Evolutionary conservation across 1,140 invertebrate genomes (phyloP), one percentile per base, ranked within the genome.

Genomic region (Mycetomoellerius zeteki): DNA sequence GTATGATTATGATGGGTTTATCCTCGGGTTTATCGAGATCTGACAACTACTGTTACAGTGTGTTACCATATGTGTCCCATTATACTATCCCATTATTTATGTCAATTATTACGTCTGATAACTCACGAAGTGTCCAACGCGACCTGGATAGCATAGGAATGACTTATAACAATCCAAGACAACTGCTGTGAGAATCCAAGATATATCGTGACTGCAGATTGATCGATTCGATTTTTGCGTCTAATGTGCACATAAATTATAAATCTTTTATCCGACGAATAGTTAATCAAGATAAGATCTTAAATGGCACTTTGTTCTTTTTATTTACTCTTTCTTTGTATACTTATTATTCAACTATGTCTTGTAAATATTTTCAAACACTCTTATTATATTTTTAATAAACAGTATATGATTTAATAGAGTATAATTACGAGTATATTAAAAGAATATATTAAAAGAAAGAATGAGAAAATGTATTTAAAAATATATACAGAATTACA

Each of bases 141-240:
- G 80, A 84, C 80, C 80, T 84, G 37, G 37, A 84, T 75, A 73
- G 14, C 69, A 37, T 3, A 33, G 2, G n/a, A 71, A 75, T 84
- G 80, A 84, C 73, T 84, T 73, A 84, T 84, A 75, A 84, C 54
- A 7, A 60, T 81, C 52, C 62, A 24, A 81, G 77, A 81, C 37
- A 75, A 75, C 58, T 21, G 52, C 43, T 37, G 21, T 3, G 69
- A 75, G 52, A 75, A 67, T 80, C 62, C n/a, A 37, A 80, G 77
- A 80, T 80, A 80, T 56, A 73, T 72, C 37, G 47, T 50, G 47
- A 50, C 47, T 16, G n/a, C 71, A 37, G 24, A 73, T 73, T 82
- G 58, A 82, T 82, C 67, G 2, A 73, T 14, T 21, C 37, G 33
- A 72, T 58, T 82, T 80, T 73, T 75, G 7, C 27, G n/a, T n/a